Evolutionary conservation across 64 coral and sea anemone genomes (phyloP).

Genomic region (Actinia equina): DNA sequence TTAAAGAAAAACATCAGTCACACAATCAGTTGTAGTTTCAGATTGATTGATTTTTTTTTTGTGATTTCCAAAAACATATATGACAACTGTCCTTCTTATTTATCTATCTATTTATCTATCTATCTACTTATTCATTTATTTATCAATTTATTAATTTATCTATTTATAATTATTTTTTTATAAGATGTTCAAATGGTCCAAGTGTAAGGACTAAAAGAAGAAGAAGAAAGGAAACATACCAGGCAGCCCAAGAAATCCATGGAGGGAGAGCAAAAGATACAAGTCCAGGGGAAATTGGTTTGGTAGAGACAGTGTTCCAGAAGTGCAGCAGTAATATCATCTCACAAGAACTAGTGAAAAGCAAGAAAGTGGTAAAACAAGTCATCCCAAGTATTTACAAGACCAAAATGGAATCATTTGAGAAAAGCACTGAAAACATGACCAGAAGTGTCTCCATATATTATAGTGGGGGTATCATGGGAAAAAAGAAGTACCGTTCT

Average conservation of each 20-base stretch:
- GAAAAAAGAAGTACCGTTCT: conserved; percentile 56
- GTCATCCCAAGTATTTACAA: neutral
- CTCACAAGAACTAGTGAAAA: neutral
- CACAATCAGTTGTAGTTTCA: no score
- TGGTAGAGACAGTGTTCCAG: conserved; percentile 3
- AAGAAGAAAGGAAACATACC: conserved; percentile 18
- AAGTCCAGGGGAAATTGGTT: neutral
- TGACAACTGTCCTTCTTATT: no score
- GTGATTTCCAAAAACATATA: no score
- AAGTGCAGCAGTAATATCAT: neutral
- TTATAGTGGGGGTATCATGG: conserved; percentile 66
- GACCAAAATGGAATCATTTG: neutral
- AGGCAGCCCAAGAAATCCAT: conserved; percentile 14
- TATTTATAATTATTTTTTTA: neutral
- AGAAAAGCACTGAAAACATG: conserved; percentile 26
- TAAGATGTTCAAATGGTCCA: neutral
- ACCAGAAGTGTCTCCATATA: conserved; percentile 43
- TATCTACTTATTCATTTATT: neutral
- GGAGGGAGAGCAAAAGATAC: neutral
- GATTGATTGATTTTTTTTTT: no score
- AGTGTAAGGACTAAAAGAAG: neutral
- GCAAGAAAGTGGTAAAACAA: neutral
- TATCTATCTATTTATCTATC: no score
- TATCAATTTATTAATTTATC: neutral
- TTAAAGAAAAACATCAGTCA: no score